Evolutionary conservation across 2,113 vertebrate species (phyloP).

Genomic region (Thamnophis sirtalis): DNA sequence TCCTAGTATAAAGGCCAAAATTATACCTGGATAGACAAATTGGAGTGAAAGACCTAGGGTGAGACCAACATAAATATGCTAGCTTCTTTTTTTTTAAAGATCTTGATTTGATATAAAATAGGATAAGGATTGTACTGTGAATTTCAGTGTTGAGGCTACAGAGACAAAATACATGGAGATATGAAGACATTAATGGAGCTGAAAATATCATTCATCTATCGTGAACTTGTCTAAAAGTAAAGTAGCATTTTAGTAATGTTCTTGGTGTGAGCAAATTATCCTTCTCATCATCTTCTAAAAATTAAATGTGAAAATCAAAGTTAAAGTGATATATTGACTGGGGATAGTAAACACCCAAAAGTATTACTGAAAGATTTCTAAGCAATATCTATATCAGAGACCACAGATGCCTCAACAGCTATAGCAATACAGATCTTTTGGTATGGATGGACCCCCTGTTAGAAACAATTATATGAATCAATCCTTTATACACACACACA

Average conservation of each 20-base stretch:
- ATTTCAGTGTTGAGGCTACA: too few relatives aligned
- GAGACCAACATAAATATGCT: neutral
- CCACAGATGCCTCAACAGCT: neutral
- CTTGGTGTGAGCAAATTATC: neutral
- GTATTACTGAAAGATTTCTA: neutral
- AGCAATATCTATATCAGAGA: too few relatives aligned
- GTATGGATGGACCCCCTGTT: neutral
- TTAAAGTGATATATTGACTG: neutral
- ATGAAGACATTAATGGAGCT: neutral
- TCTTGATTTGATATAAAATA: neutral
- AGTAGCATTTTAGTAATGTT: neutral
- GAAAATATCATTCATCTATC: neutral
- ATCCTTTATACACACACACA: neutral
- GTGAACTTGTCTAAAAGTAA: neutral
- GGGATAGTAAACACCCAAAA: neutral
- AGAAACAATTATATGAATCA: neutral
- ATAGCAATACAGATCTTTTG: neutral
- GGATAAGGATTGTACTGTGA: neutral
- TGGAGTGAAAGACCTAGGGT: neutral
- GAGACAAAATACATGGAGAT: neutral
- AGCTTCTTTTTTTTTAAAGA: neutral
- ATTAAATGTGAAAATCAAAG: neutral
- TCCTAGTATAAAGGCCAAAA: neutral
- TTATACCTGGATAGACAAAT: neutral
- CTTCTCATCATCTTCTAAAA: neutral